Percentiles rank a stretch among this genome's conserved stretches.
phyloP scores from a whole-genome alignment of 2,888 invertebrate genomes.

The Automeris io region DNA sequence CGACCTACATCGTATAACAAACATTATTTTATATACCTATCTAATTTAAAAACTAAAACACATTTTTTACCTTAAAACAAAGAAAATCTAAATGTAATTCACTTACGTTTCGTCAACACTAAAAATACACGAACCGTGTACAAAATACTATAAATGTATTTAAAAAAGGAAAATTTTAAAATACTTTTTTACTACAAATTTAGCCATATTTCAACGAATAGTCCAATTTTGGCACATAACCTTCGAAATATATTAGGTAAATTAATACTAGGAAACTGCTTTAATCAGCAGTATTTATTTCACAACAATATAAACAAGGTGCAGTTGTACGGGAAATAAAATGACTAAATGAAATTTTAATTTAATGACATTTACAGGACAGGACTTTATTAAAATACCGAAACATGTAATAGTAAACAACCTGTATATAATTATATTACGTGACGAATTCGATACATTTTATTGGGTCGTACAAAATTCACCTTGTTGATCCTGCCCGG shows the following conservation, averaged over 20 bases:
- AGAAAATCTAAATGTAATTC: slow-evolving; percentile 21
- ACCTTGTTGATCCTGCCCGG: not conserved
- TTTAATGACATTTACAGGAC: not conserved
- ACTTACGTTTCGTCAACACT: slow-evolving; percentile 37
- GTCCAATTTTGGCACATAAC: slow-evolving; percentile 70
- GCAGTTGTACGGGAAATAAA: not conserved
- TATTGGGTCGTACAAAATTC: not conserved
- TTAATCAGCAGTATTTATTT: slow-evolving; percentile 6
- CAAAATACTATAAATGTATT: slow-evolving; percentile 31
- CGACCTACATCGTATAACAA: slow-evolving; percentile 7
- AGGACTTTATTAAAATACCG: not conserved
- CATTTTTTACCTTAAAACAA: slow-evolving; percentile 5
- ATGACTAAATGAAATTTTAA: not conserved
- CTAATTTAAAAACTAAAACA: slow-evolving; percentile 11
- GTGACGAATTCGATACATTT: not conserved
- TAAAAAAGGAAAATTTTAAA: slow-evolving; percentile 21
- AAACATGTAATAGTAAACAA: not conserved
- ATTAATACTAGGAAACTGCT: slow-evolving; percentile 49
- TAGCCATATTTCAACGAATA: slow-evolving; percentile 44
- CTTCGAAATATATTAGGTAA: slow-evolving; percentile 41
- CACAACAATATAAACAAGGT: not conserved
- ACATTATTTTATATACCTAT: slow-evolving; percentile 7
- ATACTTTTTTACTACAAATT: slow-evolving; percentile 34
- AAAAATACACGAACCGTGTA: slow-evolving; percentile 29
- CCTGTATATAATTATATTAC: not conserved